These are phyloP conservation scores for Oplegnathus fasciatus DNA, from an alignment of 2,113 vertebrate species.

Conservation along the genomic window DNA sequence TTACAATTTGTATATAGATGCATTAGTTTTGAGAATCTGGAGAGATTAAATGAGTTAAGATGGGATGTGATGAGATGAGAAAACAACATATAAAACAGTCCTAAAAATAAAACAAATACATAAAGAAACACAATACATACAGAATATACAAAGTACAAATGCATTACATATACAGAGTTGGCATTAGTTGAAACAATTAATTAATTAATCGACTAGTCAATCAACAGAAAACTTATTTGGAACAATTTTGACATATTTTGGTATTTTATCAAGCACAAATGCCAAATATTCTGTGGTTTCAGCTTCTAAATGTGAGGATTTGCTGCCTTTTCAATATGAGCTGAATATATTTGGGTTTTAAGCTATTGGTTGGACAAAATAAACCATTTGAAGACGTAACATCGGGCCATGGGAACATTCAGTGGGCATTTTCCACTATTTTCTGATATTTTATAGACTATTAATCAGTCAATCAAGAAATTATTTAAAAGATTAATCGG, in stretches of 20 bases:
- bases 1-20: not conserved
- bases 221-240: no score
- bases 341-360: not conserved
- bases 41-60: not conserved
- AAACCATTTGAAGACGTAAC: not conserved
- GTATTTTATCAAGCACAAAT: not conserved
- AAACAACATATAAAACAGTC: not conserved
- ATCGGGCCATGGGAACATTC: not conserved
- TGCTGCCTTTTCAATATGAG: not conserved
- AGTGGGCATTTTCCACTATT: not conserved
- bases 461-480: not conserved
- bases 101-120: not conserved
- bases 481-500: not conserved
- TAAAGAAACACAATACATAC: not conserved
- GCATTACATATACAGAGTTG: not conserved
- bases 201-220: no score
- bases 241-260: not conserved
- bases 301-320: not conserved
- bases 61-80: not conserved
- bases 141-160: no score
- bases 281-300: not conserved
- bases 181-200: not conserved
- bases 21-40: not conserved
- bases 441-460: not conserved
- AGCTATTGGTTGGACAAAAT: not conserved